phyloP scores from a whole-genome alignment of 2,888 invertebrate genomes.

The Micoletzkya japonica region DNA sequence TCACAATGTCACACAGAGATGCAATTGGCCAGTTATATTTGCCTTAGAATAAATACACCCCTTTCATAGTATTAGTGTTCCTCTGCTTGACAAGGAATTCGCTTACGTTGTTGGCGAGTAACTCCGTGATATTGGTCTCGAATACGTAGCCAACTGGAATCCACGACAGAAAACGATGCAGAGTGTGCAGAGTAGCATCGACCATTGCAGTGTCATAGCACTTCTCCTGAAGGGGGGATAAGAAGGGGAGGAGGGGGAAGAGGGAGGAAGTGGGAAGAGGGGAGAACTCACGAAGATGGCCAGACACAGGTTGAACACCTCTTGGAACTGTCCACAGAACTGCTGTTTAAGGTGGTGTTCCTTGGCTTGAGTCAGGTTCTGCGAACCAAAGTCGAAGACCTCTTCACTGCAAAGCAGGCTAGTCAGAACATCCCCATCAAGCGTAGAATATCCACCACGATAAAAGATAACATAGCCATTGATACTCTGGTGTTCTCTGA shows the following conservation, averaged over 20 bases:
- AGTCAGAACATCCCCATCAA: too few species aligned
- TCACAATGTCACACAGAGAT: neutral
- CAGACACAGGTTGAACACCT: slow-evolving; percentile 95
- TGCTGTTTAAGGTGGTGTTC: slow-evolving; percentile 98
- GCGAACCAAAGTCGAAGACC: slow-evolving; percentile 96
- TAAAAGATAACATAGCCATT: neutral
- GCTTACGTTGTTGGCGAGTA: slow-evolving; percentile 69
- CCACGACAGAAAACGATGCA: slow-evolving; percentile 96
- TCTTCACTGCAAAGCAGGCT: slow-evolving; percentile 76
- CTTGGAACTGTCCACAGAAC: slow-evolving; percentile 98
- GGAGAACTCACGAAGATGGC: slow-evolving; percentile 78
- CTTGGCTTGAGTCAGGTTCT: slow-evolving; percentile 97
- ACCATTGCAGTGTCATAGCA: slow-evolving; percentile 95
- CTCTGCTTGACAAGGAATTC: neutral
- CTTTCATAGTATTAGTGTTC: neutral
- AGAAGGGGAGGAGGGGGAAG: neutral
- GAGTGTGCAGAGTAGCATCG: slow-evolving; percentile 90
- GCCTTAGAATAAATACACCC: too few species aligned
- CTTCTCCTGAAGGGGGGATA: slow-evolving; percentile 74
- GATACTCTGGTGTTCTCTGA: too few species aligned
- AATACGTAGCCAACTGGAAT: slow-evolving; percentile 99
- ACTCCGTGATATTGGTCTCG: slow-evolving; percentile 93
- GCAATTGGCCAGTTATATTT: too few species aligned
- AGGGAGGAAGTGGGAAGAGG: neutral
- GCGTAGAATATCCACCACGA: neutral